These are phyloP conservation scores for Conus canariensis DNA, from an alignment of 2,888 invertebrate species.

Conservation along the genomic window DNA sequence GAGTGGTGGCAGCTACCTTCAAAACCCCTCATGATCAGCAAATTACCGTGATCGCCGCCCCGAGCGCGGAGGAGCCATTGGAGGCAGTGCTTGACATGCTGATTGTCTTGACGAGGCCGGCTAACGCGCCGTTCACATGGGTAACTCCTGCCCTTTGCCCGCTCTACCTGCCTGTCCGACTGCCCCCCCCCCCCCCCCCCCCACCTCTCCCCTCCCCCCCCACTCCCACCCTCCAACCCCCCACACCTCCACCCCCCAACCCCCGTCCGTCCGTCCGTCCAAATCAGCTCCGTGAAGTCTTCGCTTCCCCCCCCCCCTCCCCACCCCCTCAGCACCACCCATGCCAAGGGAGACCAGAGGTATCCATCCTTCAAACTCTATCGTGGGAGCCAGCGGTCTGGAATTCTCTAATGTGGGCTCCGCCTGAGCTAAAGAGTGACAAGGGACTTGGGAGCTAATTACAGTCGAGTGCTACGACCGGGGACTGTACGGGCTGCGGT, in stretches of 20 bases:
- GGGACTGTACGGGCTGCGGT: not conserved
- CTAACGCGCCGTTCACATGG: not conserved
- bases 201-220: not conserved
- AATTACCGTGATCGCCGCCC: not conserved
- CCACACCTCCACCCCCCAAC: not conserved
- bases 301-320: not conserved
- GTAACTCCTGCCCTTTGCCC: conserved; percentile 4
- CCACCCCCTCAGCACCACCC: not conserved
- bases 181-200: no score
- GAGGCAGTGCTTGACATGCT: not conserved
- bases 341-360: not conserved
- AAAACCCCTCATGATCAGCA: not conserved
- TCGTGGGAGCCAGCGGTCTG: not conserved
- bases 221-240: not conserved
- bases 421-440: not conserved
- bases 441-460: not conserved
- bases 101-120: not conserved
- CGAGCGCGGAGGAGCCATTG: not conserved
- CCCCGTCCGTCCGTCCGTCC: not conserved
- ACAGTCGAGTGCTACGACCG: not conserved
- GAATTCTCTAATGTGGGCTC: not conserved
- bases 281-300: no score
- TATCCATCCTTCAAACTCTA: not conserved
- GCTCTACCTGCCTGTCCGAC: not conserved
- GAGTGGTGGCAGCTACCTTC: not conserved